Evolutionary conservation across 2,797 vertebrate species (phyloP), one percentile per base, ranked within the genome.

Genomic region (Macroramphosus scolopax): DNA sequence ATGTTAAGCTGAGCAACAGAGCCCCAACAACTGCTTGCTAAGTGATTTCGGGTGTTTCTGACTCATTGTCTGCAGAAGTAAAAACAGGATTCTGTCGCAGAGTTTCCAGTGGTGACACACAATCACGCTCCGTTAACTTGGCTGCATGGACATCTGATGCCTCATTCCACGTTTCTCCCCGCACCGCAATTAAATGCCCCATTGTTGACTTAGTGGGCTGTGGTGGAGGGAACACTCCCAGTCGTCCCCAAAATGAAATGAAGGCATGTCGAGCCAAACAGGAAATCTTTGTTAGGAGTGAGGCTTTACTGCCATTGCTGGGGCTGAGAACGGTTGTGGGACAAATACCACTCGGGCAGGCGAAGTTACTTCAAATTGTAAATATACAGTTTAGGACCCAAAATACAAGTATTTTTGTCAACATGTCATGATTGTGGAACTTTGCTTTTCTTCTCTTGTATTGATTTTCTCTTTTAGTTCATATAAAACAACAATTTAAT

Each of bases 21-120:
- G 30, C 6, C 13, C 10, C 8, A 50, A 28, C 26, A 53, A 37
- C 12, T 22, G 43, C 40, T 34, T 51, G 34, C 53, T 63, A 43
- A 67, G 44, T 65, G 51, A 56, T 78, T 77, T 68, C 33, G 58
- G 55, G 50, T 51, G 51, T 75, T 54, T 75, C 49, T 83, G 70
- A 82, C 51, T 85, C 82, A 85, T 41, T 44, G 55, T 79, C 70
- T 80, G 68, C 52, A 41, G 48, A 65, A 37, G 66, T 68, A 75
- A 77, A 78, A 73, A 64, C 41, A 59, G 63, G 43, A 54, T 33
- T 51, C 31, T 78, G 63, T 69, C 25, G 61, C 56, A 77, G 55
- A 81, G 22, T 89, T 87, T 88, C 89, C 87, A 83, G 66, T 51
- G 66, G 77, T 79, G 77, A 83, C 68, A 76, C 51, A 65, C 24